phyloP scores from a whole-genome alignment of 2,797 vertebrate genomes.

The Cyclura pinguis region DNA sequence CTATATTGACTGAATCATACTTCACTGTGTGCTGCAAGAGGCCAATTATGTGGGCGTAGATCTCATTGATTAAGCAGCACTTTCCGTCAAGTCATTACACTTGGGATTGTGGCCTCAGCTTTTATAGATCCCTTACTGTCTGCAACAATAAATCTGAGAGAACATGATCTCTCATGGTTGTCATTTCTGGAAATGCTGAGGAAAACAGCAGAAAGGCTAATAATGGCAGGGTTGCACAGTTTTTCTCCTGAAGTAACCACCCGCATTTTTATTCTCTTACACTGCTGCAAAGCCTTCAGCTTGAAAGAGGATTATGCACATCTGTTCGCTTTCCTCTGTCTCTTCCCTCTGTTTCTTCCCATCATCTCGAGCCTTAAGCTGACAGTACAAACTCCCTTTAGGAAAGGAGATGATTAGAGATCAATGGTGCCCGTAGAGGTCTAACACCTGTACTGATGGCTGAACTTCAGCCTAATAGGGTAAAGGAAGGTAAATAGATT shows the following conservation, averaged over 20 bases:
- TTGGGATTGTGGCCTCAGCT: neutral
- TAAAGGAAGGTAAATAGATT: neutral
- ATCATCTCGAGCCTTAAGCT: neutral
- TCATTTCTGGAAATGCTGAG: neutral
- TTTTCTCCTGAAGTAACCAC: neutral
- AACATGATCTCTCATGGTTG: neutral
- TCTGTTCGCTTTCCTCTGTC: neutral
- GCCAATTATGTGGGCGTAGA: neutral
- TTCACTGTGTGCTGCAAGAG: neutral
- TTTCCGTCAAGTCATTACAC: neutral
- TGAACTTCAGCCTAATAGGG: neutral
- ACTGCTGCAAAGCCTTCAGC: neutral
- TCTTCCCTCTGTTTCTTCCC: neutral
- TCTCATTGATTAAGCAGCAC: neutral
- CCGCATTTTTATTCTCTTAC: neutral
- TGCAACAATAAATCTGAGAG: neutral
- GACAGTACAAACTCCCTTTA: neutral
- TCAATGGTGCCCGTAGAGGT: neutral
- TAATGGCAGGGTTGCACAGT: neutral
- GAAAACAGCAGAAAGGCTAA: conserved; percentile 3
- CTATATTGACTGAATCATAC: neutral
- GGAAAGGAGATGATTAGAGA: conserved; percentile 1
- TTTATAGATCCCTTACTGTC: neutral
- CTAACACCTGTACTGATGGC: neutral
- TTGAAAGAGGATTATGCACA: neutral